Evolutionary conservation across 2,888 invertebrate genomes (phyloP).

Genomic region (Drosophila cracens): DNA sequence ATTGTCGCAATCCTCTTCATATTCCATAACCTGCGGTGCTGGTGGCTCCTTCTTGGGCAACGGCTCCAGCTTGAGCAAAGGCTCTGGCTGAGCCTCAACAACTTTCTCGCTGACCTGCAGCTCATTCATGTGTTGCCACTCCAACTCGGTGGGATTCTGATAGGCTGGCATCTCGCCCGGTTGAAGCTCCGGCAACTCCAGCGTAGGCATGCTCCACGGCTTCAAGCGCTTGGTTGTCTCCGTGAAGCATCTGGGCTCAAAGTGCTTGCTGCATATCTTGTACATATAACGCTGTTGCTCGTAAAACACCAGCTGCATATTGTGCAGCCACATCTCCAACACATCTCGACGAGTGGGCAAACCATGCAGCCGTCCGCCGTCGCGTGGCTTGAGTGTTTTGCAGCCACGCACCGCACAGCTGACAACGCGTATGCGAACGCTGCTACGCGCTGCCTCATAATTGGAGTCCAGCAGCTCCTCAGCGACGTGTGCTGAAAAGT

Average conservation of each 20-base stretch:
- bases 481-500: constrained; percentile 31
- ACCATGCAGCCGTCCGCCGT: constrained; percentile 58
- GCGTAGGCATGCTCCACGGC: constrained; percentile 78
- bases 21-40: background rate
- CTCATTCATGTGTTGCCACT: constrained; percentile 60
- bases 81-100: constrained; percentile 26
- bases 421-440: constrained; percentile 53
- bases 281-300: constrained; percentile 68
- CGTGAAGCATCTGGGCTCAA: constrained; percentile 68
- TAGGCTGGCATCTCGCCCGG: constrained; percentile 16
- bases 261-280: constrained; percentile 79
- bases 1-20: constrained; percentile 5
- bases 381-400: constrained; percentile 47
- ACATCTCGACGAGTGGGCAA: constrained; percentile 66
- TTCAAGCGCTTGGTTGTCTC: constrained; percentile 61
- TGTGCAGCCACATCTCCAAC: constrained; percentile 72
- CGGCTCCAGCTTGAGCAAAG: constrained; percentile 42
- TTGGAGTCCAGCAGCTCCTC: constrained; percentile 28
- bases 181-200: constrained; percentile 54
- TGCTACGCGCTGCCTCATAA: constrained; percentile 49
- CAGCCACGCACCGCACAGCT: constrained; percentile 65
- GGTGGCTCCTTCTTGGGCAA: background rate
- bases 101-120: background rate
- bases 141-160: constrained; percentile 47
- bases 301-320: constrained; percentile 64